Evolutionary conservation across 2,888 invertebrate species (phyloP).

Genomic region (Eristalis intricaria): DNA sequence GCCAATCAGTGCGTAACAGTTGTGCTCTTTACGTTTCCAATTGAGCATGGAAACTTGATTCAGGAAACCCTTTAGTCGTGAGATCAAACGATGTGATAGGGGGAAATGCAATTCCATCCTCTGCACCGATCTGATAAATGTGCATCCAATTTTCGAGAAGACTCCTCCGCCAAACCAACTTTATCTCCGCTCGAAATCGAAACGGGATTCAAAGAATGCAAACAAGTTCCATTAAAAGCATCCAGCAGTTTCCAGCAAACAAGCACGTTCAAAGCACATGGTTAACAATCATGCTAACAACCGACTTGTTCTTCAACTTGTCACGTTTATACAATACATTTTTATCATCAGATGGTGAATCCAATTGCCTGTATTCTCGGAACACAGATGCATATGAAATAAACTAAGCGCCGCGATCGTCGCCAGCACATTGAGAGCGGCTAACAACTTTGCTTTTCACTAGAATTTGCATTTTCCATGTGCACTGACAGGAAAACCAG

Average conservation of each 20-base stretch:
- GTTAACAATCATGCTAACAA: not conserved
- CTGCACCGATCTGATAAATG: no score
- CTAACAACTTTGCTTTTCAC: not conserved
- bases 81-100: no score
- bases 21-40: no score
- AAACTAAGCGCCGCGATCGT: not conserved
- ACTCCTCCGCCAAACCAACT: no score
- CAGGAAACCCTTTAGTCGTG: no score
- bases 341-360: not conserved
- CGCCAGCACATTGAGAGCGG: not conserved
- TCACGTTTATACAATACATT: not conserved
- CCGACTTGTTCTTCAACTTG: not conserved
- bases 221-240: no score
- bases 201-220: no score
- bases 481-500: not conserved
- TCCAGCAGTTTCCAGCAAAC: not conserved
- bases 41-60: no score
- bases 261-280: not conserved
- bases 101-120: no score
- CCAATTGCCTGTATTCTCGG: not conserved
- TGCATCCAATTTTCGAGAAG: not conserved
- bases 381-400: not conserved
- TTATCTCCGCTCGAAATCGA: no score
- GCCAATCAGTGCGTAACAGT: no score
- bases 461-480: not conserved